Percentiles rank a stretch among this genome's conserved stretches.
phyloP scores from a whole-genome alignment of 2,113 vertebrate genomes.

The Lophius piscatorius region DNA sequence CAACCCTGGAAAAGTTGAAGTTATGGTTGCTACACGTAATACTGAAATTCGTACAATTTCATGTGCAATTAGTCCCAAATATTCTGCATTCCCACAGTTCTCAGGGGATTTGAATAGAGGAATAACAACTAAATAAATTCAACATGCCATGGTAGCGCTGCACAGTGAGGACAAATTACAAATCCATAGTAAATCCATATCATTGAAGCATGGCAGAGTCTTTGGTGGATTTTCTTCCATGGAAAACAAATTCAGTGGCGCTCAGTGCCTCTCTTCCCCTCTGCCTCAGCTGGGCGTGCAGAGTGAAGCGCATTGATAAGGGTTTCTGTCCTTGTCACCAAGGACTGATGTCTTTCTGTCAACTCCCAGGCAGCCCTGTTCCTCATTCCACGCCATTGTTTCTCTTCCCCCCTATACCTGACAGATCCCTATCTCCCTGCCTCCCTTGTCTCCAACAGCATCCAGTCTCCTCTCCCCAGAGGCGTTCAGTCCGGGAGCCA shows the following conservation, averaged over 20 bases:
- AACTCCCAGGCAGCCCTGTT: conserved; percentile 69
- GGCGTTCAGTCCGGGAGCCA: conserved; percentile 9
- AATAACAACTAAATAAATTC: conserved; percentile 7
- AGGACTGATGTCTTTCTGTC: conserved; percentile 76
- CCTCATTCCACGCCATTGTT: conserved; percentile 65
- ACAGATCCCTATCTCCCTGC: conserved; percentile 44
- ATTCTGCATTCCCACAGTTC: neutral
- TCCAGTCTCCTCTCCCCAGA: conserved; percentile 14
- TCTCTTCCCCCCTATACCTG: conserved; percentile 51
- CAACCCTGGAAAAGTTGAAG: neutral
- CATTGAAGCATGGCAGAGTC: conserved; percentile 33
- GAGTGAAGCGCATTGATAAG: conserved; percentile 69
- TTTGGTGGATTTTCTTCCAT: conserved; percentile 45
- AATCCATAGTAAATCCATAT: conserved; percentile 39
- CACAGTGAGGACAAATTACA: conserved; percentile 29
- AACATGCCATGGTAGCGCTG: conserved; percentile 14
- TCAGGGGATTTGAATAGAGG: conserved; percentile 3
- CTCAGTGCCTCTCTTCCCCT: conserved; percentile 8
- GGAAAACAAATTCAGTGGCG: conserved; percentile 50
- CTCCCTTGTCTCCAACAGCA: conserved; percentile 9
- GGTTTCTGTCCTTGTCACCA: conserved; percentile 73
- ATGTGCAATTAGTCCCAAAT: too few relatives aligned
- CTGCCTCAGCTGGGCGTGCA: conserved; percentile 42
- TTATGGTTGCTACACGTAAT: too few relatives aligned
- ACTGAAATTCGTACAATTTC: neutral